Conservation (phyloP, 2,888 invertebrate species). For the Pseudoips prasinana region DNA sequence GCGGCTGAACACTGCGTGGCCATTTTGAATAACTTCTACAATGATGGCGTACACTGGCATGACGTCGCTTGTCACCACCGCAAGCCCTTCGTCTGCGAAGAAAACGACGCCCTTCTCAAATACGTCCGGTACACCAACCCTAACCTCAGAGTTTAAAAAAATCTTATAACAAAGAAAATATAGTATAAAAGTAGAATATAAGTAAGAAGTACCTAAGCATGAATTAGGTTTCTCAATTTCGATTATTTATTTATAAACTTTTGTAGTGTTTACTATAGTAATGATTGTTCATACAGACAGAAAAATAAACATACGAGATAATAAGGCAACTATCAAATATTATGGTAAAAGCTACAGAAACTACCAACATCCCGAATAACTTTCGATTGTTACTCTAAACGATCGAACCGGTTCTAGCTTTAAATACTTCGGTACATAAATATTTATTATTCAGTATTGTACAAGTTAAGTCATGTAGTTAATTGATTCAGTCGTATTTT, state of each 20-base stretch:
- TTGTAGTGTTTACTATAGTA: no score
- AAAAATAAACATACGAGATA: no score
- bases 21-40: conserved; percentile 94
- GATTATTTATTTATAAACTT: no score
- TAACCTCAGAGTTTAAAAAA: conserved; percentile 84
- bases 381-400: conserved; percentile 19
- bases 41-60: conserved; percentile 95
- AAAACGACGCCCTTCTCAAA: conserved; percentile 92
- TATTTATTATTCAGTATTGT: conserved; percentile 63
- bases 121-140: conserved; percentile 92
- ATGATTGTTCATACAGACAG: no score
- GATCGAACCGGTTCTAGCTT: conserved; percentile 27
- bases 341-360: conserved; percentile 13
- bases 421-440: conserved; percentile 35
- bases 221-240: background rate
- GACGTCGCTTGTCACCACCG: conserved; percentile 95
- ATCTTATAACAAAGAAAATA: conserved; percentile 14
- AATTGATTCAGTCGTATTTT: conserved; percentile 37
- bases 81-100: conserved; percentile 94
- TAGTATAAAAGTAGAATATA: conserved; percentile 17
- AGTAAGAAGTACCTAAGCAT: conserved; percentile 12
- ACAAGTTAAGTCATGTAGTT: conserved; percentile 40
- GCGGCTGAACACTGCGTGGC: conserved; percentile 93
- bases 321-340: background rate
- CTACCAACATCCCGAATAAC: conserved; percentile 13